Base-by-base conservation (phyloP, 2,797 vertebrate genomes). In the Lacerta bilineata region DNA sequence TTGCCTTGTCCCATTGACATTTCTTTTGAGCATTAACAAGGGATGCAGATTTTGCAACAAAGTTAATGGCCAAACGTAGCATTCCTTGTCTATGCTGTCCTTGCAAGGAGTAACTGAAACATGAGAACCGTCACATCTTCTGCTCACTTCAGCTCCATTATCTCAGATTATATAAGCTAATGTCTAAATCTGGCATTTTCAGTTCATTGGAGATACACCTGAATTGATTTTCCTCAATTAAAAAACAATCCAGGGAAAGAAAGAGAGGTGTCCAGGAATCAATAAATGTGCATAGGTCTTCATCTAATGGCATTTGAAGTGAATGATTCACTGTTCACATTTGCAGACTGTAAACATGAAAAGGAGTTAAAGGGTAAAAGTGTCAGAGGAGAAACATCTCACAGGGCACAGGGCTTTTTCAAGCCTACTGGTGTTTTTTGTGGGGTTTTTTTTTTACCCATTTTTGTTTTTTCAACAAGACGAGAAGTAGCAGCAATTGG, bases 401-500 rank as follows among this genome's bases (percentile, higher is more conserved):
- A 1, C 68, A 90, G 94, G 91, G 93, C 93, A 91, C 85, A 93
- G 82, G 59, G 71, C 80, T 75, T 41, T 92, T 93, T 93, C 89
- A 94, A 81, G 91, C 87, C 86, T 89, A 3, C n/a, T 81, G 92
- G 27, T 29, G 29, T 29, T 46, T 55, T 55, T 55, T 55, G 13
- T 55, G 50, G 11, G 50, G 3, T 15, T 11, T 50, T 55, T 94
- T 94, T 89, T 5, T 10, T 36, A 93, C 93, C 93, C 90, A 83
- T 93, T 91, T 92, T 93, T 95, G 92, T 76, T 93, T 94, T 93
- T 96, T 95, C 92, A 96, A 41, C 93, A 94, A 96, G 91, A 74
- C 93, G 94, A 96, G 92, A 94, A 96, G 93, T 93, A 91, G 87
- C 94, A 93, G 78, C 85, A 94, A 41, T 87, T 95, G 95, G 95